Conservation (phyloP, 1,140 invertebrate species). For the Bilobella aurantiaca region DNA sequence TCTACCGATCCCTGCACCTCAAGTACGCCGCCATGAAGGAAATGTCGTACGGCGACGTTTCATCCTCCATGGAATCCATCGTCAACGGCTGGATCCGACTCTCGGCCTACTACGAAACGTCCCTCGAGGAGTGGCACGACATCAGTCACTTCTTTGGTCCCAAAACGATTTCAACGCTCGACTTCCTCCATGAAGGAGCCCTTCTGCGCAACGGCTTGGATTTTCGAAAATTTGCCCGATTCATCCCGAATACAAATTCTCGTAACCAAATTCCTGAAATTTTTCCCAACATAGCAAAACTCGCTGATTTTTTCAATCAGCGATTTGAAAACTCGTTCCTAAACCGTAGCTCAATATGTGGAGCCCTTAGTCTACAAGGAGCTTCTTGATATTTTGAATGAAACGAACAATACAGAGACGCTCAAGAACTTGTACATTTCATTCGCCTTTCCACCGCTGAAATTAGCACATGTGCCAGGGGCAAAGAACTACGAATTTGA, state of each 20-base stretch:
- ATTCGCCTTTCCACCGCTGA: not conserved
- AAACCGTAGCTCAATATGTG: conserved; percentile 14
- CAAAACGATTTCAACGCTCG: not conserved
- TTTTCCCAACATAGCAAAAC: too few relatives aligned
- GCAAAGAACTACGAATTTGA: not conserved
- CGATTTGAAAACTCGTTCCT: not conserved
- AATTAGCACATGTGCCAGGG: not conserved
- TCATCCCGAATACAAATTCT: conserved; percentile 1
- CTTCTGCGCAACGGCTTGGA: conserved; percentile 3
- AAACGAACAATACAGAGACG: not conserved
- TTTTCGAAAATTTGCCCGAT: conserved; percentile 3
- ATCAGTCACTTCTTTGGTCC: conserved; percentile 7
- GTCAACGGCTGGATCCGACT: conserved; percentile 20
- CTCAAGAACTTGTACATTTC: conserved; percentile 12
- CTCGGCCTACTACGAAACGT: conserved; percentile 13
- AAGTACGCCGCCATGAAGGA: not conserved
- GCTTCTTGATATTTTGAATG: conserved; percentile 1
- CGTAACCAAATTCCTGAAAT: too few relatives aligned
- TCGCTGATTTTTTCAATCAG: too few relatives aligned
- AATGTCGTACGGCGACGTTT: not conserved
- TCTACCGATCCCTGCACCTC: not conserved
- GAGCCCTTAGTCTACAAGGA: conserved; percentile 14
- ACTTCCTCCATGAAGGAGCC: conserved; percentile 20
- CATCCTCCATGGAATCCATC: conserved; percentile 2
- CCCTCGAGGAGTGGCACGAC: conserved; percentile 7